Evolutionary conservation across 2,888 invertebrate species (phyloP).

Genomic region (Petrophora chlorosata): DNA sequence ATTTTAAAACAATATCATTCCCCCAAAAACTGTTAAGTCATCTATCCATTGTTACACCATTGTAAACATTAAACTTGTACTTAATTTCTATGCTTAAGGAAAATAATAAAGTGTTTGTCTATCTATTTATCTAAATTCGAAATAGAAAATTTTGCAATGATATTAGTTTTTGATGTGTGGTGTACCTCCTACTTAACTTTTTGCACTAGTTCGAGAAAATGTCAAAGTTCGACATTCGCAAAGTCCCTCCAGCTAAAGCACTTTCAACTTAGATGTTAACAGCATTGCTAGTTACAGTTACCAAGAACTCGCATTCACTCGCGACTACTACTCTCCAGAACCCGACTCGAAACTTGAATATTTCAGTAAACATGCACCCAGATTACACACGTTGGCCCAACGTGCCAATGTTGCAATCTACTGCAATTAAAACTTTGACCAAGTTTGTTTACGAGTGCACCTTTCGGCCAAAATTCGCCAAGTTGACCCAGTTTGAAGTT

Average conservation of each 20-base stretch:
- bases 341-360: conserved; percentile 35
- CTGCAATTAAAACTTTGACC: conserved; percentile 76
- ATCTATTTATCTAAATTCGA: no score
- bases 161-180: no score
- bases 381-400: conserved; percentile 40
- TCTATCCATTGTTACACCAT: no score
- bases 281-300: conserved; percentile 12
- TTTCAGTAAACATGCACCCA: conserved; percentile 35
- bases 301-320: conserved; percentile 13
- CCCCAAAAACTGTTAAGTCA: no score
- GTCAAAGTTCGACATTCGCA: background rate
- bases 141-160: no score
- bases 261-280: background rate
- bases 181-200: no score
- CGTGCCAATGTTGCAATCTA: conserved; percentile 61
- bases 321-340: conserved; percentile 2
- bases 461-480: conserved; percentile 67
- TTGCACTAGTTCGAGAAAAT: no score
- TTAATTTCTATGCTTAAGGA: no score
- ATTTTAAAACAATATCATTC: no score
- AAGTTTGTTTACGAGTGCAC: conserved; percentile 75
- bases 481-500: conserved; percentile 51
- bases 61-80: no score
- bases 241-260: background rate
- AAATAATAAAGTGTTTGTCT: no score